These are phyloP conservation scores for Octodonta nipae DNA, from an alignment of 2,888 invertebrate species.

Conservation along the genomic window DNA sequence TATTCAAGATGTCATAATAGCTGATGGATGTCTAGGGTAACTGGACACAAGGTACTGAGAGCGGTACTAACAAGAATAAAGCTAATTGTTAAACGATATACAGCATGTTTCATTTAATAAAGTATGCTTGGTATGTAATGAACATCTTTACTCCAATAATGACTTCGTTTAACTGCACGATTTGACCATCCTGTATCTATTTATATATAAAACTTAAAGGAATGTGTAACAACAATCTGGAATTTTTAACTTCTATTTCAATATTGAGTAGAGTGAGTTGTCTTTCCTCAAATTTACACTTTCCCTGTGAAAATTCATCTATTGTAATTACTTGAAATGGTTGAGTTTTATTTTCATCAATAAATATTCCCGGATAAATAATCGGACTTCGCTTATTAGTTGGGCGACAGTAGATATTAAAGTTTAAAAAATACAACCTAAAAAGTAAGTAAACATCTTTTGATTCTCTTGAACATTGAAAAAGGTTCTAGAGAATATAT, in stretches of 20 bases:
- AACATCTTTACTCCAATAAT: too few species aligned
- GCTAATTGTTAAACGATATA: too few species aligned
- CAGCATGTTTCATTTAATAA: too few species aligned
- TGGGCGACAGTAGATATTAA: background rate
- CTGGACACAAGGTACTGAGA: too few species aligned
- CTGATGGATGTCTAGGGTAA: too few species aligned
- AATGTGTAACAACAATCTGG: too few species aligned
- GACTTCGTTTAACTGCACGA: too few species aligned
- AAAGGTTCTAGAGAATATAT: constrained; percentile 9
- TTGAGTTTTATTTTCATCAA: constrained; percentile 3
- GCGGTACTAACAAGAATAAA: too few species aligned
- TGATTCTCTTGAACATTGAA: background rate
- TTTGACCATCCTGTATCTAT: too few species aligned
- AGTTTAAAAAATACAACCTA: constrained; percentile 8
- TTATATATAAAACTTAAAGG: too few species aligned
- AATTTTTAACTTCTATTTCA: background rate
- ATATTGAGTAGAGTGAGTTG: background rate
- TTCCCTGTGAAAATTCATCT: background rate
- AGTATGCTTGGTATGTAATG: too few species aligned
- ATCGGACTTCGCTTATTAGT: background rate
- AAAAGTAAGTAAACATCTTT: constrained; percentile 4
- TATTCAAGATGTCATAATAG: too few species aligned
- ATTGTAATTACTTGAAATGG: constrained; percentile 1
- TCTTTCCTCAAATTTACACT: background rate
- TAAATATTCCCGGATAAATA: background rate